Conservation (phyloP, 92 coral and sea anemone species). For the Heliopora coerulea region DNA sequence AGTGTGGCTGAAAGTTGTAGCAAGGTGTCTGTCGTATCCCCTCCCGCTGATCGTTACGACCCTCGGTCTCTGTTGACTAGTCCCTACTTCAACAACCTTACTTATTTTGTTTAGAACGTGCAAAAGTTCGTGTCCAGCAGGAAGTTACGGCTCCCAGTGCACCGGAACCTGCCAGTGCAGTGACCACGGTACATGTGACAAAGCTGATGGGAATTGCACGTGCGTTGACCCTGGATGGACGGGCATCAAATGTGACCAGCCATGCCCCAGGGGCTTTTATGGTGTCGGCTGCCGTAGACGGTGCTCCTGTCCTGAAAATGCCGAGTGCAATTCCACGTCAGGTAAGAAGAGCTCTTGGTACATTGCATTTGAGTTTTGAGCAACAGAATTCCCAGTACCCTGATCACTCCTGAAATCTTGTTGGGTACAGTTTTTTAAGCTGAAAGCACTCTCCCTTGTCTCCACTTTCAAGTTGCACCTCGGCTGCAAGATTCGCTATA, state of each 20-base stretch:
- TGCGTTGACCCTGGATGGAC: slow-evolving; percentile 79
- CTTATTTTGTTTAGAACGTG: slow-evolving; percentile 60
- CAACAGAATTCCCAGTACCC: neutral
- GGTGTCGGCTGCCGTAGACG: slow-evolving; percentile 61
- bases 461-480: no score
- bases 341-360: slow-evolving; percentile 46
- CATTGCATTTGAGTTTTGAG: no score
- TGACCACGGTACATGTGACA: slow-evolving; percentile 60
- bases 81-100: no score
- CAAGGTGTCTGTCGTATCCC: no score
- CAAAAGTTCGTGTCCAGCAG: slow-evolving; percentile 60
- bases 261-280: slow-evolving; percentile 74
- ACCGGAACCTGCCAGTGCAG: slow-evolving; percentile 66
- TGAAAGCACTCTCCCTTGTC: no score
- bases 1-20: no score
- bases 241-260: slow-evolving; percentile 73
- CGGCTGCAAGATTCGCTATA: no score
- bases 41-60: no score
- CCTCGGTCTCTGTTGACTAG: no score
- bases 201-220: slow-evolving; percentile 68
- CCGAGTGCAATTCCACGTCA: slow-evolving; percentile 71
- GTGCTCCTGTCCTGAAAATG: slow-evolving; percentile 69
- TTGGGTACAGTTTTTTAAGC: no score
- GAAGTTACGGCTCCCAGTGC: slow-evolving; percentile 73
- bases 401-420: no score